Percentiles rank a stretch among this genome's conserved stretches.
These are phyloP conservation scores for Lepus oiostolus DNA, from an alignment of 2,797 vertebrate species.

Conservation along the genomic window DNA sequence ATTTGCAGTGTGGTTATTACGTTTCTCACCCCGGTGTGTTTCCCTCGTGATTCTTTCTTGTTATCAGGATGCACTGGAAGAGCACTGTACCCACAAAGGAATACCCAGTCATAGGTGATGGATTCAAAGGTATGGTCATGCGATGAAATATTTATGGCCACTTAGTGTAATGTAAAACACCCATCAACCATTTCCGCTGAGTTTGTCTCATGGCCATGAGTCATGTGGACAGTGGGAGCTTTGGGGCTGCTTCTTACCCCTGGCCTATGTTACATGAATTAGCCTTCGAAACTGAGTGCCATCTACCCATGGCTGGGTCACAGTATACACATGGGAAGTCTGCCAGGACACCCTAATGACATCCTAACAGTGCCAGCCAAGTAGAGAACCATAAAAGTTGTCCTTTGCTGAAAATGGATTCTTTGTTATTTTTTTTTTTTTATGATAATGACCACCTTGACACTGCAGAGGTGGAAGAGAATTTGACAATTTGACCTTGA, in stretches of 20 bases:
- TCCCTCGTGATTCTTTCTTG: neutral
- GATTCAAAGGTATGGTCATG: slow-evolving; percentile 37
- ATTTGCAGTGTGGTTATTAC: neutral
- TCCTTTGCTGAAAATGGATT: slow-evolving; percentile 16
- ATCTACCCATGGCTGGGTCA: neutral
- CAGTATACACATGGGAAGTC: neutral
- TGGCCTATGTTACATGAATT: neutral
- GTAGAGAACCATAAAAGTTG: neutral
- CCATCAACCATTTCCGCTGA: neutral
- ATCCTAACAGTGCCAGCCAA: neutral
- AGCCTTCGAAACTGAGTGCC: neutral
- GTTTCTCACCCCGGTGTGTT: neutral
- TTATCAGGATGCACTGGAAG: neutral
- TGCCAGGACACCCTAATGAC: neutral
- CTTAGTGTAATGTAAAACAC: slow-evolving; percentile 56
- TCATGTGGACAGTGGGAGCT: neutral
- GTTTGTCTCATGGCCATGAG: neutral
- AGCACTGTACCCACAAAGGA: neutral
- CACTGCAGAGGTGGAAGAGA: neutral
- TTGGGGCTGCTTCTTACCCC: neutral
- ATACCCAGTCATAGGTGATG: neutral
- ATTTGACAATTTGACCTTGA: neutral
- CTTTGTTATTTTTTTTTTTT: neutral
- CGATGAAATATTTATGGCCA: slow-evolving; percentile 49
- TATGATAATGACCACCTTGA: slow-evolving; percentile 6